phyloP scores from a whole-genome alignment of 2,797 vertebrate species.

The Spea hammondii region DNA sequence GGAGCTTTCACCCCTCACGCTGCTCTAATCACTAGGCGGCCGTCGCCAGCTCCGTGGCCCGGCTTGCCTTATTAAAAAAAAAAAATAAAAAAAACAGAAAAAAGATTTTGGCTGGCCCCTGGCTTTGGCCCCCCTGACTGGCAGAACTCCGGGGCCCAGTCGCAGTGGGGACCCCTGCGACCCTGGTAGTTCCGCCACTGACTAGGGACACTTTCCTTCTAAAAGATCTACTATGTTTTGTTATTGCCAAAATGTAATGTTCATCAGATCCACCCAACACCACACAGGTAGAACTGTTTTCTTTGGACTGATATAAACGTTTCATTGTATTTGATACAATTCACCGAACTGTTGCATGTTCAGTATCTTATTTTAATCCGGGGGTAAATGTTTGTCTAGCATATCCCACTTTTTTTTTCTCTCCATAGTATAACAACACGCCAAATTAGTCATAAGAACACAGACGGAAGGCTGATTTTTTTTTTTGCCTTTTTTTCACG shows the following conservation, averaged over 20 bases:
- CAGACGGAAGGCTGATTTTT: not conserved
- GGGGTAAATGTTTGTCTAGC: not conserved
- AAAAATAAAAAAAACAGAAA: too few relatives aligned
- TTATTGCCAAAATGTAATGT: not conserved
- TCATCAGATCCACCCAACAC: not conserved
- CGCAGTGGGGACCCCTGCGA: too few relatives aligned
- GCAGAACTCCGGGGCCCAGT: too few relatives aligned
- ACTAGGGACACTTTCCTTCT: too few relatives aligned
- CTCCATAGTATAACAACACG: not conserved
- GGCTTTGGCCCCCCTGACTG: too few relatives aligned
- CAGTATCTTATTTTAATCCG: not conserved
- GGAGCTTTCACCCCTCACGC: too few relatives aligned
- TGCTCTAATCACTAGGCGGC: too few relatives aligned
- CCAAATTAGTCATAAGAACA: not conserved
- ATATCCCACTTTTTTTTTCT: not conserved
- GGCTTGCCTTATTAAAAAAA: too few relatives aligned
- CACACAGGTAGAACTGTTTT: constrained; percentile 8
- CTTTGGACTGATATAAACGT: constrained; percentile 14
- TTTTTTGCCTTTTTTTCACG: constrained; percentile 18
- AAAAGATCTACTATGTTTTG: not conserved
- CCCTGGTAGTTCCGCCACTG: too few relatives aligned
- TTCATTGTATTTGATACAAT: constrained; percentile 17
- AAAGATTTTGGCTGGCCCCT: too few relatives aligned
- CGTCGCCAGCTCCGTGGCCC: too few relatives aligned
- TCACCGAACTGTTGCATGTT: not conserved